These are phyloP conservation scores for Clupea harengus DNA, from an alignment of 2,113 vertebrate species.

Conservation along the genomic window DNA sequence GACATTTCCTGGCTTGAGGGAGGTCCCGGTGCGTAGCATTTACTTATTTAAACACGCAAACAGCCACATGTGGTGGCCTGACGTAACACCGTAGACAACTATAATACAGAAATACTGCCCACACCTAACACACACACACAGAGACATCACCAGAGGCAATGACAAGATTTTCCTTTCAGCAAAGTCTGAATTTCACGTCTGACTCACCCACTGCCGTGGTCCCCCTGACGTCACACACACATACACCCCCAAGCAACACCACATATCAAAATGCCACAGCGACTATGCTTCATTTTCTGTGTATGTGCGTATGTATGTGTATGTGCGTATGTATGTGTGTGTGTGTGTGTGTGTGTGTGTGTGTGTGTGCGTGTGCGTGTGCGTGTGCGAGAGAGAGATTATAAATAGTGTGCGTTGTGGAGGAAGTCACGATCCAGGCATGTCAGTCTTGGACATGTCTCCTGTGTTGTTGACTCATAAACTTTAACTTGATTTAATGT, in stretches of 20 bases:
- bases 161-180: neutral
- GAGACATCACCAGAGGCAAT: neutral
- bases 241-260: neutral
- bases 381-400: too few relatives aligned
- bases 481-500: neutral
- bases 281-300: neutral
- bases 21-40: too few relatives aligned
- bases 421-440: neutral
- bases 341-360: too few relatives aligned
- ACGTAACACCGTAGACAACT: too few relatives aligned
- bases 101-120: too few relatives aligned
- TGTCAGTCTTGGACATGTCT: neutral
- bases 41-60: too few relatives aligned
- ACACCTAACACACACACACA: neutral
- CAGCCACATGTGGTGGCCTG: too few relatives aligned
- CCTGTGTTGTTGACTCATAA: neutral
- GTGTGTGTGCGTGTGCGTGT: too few relatives aligned
- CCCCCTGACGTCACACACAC: constrained; percentile 3
- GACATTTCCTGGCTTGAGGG: too few relatives aligned
- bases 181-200: neutral
- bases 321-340: too few relatives aligned
- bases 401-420: neutral
- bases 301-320: too few relatives aligned
- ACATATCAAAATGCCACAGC: neutral
- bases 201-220: neutral